These are phyloP conservation scores for Mesoclemmys tuberculata DNA, from an alignment of 2,113 vertebrate genomes.

Conservation along the genomic window DNA sequence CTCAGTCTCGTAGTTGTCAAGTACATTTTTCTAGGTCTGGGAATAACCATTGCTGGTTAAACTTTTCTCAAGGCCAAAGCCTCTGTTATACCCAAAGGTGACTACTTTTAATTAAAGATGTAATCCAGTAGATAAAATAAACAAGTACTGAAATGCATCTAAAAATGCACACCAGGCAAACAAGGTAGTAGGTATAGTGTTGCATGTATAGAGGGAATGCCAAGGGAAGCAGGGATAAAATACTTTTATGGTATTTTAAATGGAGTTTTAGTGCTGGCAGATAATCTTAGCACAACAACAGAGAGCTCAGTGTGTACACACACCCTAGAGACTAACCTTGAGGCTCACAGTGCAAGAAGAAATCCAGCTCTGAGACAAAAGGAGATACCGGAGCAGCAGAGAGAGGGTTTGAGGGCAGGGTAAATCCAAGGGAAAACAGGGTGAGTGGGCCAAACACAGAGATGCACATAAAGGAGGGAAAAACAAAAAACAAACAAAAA, in stretches of 20 bases:
- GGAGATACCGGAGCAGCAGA: constrained; percentile 85
- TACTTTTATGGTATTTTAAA: constrained; percentile 27
- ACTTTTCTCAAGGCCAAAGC: background rate
- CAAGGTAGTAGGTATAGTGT: background rate
- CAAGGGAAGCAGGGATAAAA: background rate
- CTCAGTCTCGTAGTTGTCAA: background rate
- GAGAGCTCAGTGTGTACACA: constrained; percentile 2
- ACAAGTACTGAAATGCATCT: background rate
- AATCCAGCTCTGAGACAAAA: constrained; percentile 91
- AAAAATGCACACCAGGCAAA: background rate
- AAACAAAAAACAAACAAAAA: constrained; percentile 50
- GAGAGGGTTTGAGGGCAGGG: constrained; percentile 58
- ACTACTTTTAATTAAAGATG: background rate
- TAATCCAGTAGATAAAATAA: constrained; percentile 1
- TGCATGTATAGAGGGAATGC: background rate
- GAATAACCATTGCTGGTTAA: background rate
- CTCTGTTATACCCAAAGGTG: background rate
- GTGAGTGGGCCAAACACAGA: constrained; percentile 56
- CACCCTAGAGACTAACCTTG: constrained; percentile 88
- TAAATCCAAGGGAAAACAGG: constrained; percentile 57
- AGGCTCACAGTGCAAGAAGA: constrained; percentile 88
- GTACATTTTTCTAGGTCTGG: background rate
- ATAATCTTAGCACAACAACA: background rate
- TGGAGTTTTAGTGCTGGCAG: constrained; percentile 11
- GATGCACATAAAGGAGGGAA: constrained; percentile 46